A percentile compares a stretch with the other conserved stretches of the same genome.
Conservation (phyloP, 2,113 vertebrate genomes). For the Chiloscyllium plagiosum region DNA sequence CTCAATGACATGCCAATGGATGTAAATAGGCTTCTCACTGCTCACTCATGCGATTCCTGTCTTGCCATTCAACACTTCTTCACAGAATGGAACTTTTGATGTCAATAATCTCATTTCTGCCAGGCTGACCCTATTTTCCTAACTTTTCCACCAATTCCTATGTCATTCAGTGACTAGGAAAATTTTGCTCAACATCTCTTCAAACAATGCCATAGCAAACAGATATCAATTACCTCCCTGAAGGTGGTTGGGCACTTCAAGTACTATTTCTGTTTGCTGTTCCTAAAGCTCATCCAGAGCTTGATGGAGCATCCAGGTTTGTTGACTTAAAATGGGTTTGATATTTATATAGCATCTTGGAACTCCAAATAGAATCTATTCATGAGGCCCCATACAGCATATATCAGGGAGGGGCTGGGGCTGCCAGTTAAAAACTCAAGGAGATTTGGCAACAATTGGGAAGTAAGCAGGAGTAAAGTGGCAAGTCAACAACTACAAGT, state of each 20-base stretch:
- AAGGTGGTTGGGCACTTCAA: neutral
- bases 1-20: too few relatives aligned
- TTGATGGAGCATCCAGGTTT: neutral
- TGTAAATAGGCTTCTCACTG: too few relatives aligned
- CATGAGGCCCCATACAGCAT: neutral
- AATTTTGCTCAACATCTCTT: too few relatives aligned
- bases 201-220: too few relatives aligned
- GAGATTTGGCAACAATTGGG: neutral
- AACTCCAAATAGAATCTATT: neutral
- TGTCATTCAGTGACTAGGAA: too few relatives aligned
- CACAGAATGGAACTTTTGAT: too few relatives aligned
- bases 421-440: neutral
- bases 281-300: neutral
- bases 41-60: too few relatives aligned
- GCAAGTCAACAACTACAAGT: neutral
- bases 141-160: too few relatives aligned
- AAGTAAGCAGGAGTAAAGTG: neutral
- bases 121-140: too few relatives aligned
- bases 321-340: neutral
- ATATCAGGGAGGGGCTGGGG: neutral
- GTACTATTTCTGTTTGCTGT: neutral
- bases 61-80: too few relatives aligned
- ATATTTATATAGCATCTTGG: neutral
- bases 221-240: too few relatives aligned
- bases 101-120: too few relatives aligned